A percentile compares a stretch with the other conserved stretches of the same genome.
These are phyloP conservation scores for Venusia cambrica DNA, from an alignment of 2,888 invertebrate genomes.

Conservation along the genomic window DNA sequence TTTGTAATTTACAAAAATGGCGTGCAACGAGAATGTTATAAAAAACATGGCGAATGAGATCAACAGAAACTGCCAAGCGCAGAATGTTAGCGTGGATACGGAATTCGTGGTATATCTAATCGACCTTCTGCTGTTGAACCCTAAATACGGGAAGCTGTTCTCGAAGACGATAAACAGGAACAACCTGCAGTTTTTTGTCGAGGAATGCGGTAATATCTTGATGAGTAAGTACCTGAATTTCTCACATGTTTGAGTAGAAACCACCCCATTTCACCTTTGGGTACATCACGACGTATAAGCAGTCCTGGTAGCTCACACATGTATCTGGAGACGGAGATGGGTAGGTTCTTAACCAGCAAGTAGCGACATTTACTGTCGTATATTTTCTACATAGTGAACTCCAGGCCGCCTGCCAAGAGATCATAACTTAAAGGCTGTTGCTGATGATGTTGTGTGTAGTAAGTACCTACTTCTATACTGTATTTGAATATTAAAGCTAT, in stretches of 20 bases:
- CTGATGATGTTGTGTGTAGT: no score
- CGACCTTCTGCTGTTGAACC: slow-evolving; percentile 76
- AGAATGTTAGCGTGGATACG: slow-evolving; percentile 60
- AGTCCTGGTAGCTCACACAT: no score
- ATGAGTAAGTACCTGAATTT: slow-evolving; percentile 51
- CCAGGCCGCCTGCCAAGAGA: no score
- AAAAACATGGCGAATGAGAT: slow-evolving; percentile 82
- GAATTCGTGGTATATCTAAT: slow-evolving; percentile 78
- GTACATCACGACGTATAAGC: no score
- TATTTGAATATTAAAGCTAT: not conserved
- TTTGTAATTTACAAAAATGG: slow-evolving; percentile 32
- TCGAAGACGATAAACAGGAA: slow-evolving; percentile 66
- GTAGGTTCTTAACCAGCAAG: no score
- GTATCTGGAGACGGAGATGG: no score
- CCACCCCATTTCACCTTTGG: no score
- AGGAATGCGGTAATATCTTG: slow-evolving; percentile 70
- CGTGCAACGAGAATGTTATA: slow-evolving; percentile 71
- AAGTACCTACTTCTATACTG: slow-evolving; percentile 35
- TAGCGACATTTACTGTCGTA: no score
- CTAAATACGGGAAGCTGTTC: slow-evolving; percentile 77
- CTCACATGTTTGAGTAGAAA: not conserved
- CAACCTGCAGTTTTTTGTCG: slow-evolving; percentile 76
- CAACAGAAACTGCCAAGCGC: slow-evolving; percentile 70
- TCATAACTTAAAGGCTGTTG: no score
- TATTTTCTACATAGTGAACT: no score